Percentiles rank a stretch among this genome's conserved stretches.
Evolutionary conservation across 2,888 invertebrate genomes (phyloP).

Genomic region (Synanthedon vespiformis): DNA sequence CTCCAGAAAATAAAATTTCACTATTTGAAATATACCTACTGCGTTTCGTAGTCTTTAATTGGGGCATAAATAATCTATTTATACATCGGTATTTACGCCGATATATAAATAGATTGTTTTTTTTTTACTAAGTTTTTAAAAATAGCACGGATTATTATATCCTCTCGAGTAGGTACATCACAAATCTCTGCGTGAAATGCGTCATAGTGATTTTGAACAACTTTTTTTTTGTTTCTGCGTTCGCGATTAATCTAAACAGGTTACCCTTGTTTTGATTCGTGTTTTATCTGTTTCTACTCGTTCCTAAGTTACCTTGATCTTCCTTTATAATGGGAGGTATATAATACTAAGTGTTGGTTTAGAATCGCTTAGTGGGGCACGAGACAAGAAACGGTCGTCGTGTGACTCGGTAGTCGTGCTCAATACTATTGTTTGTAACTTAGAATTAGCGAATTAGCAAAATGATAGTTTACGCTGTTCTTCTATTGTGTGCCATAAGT

Average conservation of each 20-base stretch:
- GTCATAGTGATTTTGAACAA: no score
- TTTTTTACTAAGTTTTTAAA: no score
- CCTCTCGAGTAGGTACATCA: no score
- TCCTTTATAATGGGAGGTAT: constrained; percentile 11
- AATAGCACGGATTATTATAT: no score
- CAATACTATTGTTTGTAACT: background rate
- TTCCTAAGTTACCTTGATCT: constrained; percentile 6
- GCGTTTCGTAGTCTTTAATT: no score
- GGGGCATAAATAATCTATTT: no score
- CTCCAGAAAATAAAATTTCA: no score
- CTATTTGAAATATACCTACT: no score
- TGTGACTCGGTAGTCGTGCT: background rate
- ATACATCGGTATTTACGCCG: no score
- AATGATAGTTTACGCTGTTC: background rate
- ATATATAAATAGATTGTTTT: no score
- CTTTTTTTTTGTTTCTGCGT: no score
- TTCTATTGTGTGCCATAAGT: background rate
- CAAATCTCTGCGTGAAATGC: no score
- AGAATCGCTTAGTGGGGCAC: constrained; percentile 8
- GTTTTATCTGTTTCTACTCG: constrained; percentile 3
- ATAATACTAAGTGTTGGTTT: constrained; percentile 14
- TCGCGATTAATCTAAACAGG: background rate
- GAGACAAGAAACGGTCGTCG: constrained; percentile 7
- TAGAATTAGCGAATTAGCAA: background rate
- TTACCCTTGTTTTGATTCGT: constrained; percentile 1